Evolutionary conservation across 2,113 vertebrate genomes (phyloP).

Genomic region (Centropus bengalensis): DNA sequence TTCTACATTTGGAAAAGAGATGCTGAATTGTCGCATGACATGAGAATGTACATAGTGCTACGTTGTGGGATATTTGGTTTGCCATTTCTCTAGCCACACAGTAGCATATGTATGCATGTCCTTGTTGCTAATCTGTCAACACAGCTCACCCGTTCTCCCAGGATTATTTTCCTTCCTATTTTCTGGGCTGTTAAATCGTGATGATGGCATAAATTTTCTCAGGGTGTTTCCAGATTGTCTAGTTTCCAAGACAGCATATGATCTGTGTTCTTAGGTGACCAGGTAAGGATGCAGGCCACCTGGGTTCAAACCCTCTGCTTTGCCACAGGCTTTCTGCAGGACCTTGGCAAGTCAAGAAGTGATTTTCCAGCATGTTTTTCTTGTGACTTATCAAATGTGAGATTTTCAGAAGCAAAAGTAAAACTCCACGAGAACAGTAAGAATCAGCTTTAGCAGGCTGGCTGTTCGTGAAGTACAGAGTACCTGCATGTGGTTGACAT

Average conservation of each 20-base stretch:
- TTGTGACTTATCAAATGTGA: background rate
- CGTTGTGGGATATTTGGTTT: background rate
- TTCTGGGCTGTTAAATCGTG: background rate
- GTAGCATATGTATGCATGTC: background rate
- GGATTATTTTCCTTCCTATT: background rate
- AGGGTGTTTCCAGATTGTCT: background rate
- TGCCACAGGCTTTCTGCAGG: background rate
- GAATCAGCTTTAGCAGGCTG: background rate
- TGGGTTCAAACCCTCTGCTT: background rate
- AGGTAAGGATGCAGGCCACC: background rate
- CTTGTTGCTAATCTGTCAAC: background rate
- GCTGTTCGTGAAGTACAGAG: background rate
- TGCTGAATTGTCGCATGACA: background rate
- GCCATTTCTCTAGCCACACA: background rate
- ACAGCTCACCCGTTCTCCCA: background rate
- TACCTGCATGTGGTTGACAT: background rate
- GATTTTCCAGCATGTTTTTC: background rate
- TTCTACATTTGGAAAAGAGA: background rate
- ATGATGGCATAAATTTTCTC: background rate
- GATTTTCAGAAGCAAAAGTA: background rate
- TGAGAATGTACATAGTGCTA: accelerated
- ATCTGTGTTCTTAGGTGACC: background rate
- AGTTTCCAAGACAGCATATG: background rate
- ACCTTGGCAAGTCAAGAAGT: background rate
- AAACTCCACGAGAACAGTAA: background rate